Conservation (phyloP, 2,113 vertebrate genomes). For the Tapirus terrestris region DNA sequence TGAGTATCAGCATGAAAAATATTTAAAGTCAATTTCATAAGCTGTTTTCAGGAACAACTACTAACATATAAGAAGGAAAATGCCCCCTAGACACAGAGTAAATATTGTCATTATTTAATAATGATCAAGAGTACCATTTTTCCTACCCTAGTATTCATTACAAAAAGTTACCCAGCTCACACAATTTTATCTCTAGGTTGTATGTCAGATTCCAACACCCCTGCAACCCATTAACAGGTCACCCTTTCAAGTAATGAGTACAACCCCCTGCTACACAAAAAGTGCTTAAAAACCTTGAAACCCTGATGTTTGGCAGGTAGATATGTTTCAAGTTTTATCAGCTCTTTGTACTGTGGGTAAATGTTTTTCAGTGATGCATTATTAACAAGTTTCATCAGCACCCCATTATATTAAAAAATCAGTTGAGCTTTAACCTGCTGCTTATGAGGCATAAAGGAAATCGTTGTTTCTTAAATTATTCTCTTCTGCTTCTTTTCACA, state of each 20-base stretch:
- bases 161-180: slow-evolving; percentile 10
- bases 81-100: background rate
- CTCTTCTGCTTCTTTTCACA: slow-evolving; percentile 12
- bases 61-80: slow-evolving; percentile 27
- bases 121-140: background rate
- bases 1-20: slow-evolving; percentile 48
- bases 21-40: slow-evolving; percentile 55
- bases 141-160: background rate
- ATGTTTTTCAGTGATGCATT: slow-evolving; percentile 17
- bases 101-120: slow-evolving; percentile 20
- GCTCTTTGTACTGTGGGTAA: background rate
- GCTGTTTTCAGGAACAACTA: slow-evolving; percentile 34
- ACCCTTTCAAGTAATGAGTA: slow-evolving; percentile 19
- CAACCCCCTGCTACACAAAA: background rate
- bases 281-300: background rate
- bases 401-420: background rate
- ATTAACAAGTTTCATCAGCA: slow-evolving; percentile 18
- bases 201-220: background rate
- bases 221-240: slow-evolving; percentile 1
- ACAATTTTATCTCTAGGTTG: background rate
- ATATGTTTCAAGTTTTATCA: slow-evolving; percentile 29
- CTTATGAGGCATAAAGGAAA: slow-evolving; percentile 32
- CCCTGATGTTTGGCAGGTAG: background rate
- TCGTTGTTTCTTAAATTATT: background rate
- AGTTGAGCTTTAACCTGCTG: background rate